Evolutionary conservation across 2,797 vertebrate species (phyloP).

Genomic region (Urocyon cinereoargenteus): DNA sequence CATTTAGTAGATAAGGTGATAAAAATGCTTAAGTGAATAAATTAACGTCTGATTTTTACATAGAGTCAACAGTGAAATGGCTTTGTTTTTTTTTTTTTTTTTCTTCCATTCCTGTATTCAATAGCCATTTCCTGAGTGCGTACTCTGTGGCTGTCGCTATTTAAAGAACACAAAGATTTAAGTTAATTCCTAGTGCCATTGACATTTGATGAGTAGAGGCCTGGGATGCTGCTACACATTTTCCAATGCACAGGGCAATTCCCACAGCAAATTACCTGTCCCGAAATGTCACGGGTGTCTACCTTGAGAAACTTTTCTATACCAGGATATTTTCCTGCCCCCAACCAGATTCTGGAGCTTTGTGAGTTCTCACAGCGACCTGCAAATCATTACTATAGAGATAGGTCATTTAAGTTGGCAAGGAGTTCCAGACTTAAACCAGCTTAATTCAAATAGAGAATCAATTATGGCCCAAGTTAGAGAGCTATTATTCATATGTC

Average conservation of each 20-base stretch:
- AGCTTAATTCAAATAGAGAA: slow-evolving; percentile 43
- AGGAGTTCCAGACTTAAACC: background rate
- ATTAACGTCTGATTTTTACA: background rate
- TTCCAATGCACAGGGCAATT: background rate
- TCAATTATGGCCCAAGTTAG: slow-evolving; percentile 24
- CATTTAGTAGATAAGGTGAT: background rate
- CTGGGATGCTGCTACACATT: background rate
- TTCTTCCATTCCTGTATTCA: background rate
- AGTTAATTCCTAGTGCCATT: background rate
- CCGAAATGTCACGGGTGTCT: background rate
- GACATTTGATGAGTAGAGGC: background rate
- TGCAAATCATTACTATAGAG: background rate
- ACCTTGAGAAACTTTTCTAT: background rate
- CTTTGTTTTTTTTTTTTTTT: background rate
- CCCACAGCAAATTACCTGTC: background rate
- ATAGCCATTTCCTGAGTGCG: background rate
- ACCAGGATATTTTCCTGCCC: background rate
- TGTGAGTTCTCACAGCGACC: background rate
- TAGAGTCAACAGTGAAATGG: background rate
- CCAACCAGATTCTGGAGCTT: background rate
- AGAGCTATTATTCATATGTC: background rate
- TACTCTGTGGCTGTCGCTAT: background rate
- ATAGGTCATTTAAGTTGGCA: background rate
- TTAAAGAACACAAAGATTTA: slow-evolving; percentile 17
- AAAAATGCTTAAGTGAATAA: background rate